phyloP scores from a whole-genome alignment of 2,888 invertebrate genomes.

The Nephrotoma guestfalica region DNA sequence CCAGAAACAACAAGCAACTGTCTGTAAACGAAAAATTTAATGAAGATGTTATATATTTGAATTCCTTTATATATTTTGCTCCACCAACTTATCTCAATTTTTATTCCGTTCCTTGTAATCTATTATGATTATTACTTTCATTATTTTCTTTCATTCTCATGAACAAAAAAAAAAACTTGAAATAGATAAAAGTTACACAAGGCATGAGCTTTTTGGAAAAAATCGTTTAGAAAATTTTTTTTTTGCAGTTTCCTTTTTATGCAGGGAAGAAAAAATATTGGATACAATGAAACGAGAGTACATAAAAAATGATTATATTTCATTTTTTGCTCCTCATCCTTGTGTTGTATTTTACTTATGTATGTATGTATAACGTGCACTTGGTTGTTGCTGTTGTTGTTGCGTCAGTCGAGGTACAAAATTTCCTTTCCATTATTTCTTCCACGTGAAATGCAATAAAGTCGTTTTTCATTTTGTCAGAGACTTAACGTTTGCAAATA shows the following conservation, averaged over 20 bases:
- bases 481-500: background rate
- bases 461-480: background rate
- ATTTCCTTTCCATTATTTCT: background rate
- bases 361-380: background rate
- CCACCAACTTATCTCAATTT: background rate
- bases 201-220: background rate
- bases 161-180: background rate
- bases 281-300: background rate
- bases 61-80: background rate
- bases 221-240: background rate
- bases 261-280: background rate
- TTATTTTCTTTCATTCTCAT: background rate
- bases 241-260: background rate
- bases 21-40: background rate
- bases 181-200: background rate
- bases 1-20: background rate
- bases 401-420: background rate
- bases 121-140: background rate
- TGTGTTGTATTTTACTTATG: background rate
- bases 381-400: background rate
- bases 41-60: background rate
- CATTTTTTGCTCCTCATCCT: background rate
- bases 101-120: background rate
- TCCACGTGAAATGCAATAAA: background rate
- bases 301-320: background rate